A percentile compares a stretch with the other conserved stretches of the same genome.
Conservation (phyloP, 64 coral and sea anemone genomes). For the Stylophora pistillata region DNA sequence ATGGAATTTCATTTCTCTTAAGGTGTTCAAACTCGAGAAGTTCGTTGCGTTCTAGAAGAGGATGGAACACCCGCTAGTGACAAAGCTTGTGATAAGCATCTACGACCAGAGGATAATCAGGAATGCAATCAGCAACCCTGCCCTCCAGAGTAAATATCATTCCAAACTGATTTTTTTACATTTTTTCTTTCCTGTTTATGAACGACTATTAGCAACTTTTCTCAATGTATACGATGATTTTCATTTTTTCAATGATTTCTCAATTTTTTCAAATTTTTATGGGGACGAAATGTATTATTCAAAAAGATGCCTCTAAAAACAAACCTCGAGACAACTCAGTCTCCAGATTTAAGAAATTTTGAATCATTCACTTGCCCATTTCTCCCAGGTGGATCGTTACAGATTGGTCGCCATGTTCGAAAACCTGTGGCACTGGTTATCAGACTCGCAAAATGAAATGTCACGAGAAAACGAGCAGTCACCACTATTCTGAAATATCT, state of each 20-base stretch:
- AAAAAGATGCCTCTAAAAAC: too few relatives aligned
- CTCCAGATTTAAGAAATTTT: neutral
- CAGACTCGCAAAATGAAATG: neutral
- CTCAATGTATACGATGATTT: neutral
- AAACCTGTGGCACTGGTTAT: neutral
- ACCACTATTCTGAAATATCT: neutral
- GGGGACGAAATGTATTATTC: too few relatives aligned
- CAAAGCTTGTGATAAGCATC: neutral
- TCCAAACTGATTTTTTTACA: neutral
- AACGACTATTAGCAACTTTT: neutral
- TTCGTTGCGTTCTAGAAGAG: neutral
- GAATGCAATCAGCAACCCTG: constrained; percentile 10
- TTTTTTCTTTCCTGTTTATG: neutral
- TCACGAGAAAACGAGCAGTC: neutral
- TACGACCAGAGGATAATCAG: neutral
- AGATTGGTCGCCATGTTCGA: neutral
- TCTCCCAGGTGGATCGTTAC: neutral
- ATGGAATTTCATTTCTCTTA: neutral
- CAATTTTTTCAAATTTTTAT: too few relatives aligned
- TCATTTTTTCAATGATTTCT: too few relatives aligned
- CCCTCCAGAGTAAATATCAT: neutral
- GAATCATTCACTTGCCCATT: neutral
- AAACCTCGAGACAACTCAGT: too few relatives aligned
- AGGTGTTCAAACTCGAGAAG: neutral
- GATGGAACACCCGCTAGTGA: constrained; percentile 1